Conservation (phyloP, 2,113 vertebrate species). For the Lophura nycthemera region DNA sequence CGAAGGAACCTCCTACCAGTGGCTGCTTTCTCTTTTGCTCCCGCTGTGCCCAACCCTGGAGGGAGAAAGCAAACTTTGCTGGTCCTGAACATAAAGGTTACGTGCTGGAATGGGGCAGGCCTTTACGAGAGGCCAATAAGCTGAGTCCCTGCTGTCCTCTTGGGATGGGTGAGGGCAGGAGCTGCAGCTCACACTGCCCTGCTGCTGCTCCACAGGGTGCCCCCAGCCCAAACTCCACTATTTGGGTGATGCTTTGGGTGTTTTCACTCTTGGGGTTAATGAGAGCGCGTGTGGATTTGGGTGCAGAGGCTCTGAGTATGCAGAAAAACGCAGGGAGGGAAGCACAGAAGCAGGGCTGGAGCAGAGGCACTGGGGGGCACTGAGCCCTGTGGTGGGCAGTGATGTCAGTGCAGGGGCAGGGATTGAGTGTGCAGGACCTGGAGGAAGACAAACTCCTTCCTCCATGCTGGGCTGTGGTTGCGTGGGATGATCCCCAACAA, state of each 20-base stretch:
- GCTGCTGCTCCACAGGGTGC: not conserved
- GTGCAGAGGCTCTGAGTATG: too few relatives aligned
- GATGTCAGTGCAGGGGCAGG: fast-evolving
- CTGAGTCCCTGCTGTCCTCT: conserved; percentile 15
- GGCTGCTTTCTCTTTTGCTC: conserved; percentile 23
- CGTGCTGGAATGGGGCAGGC: conserved; percentile 20
- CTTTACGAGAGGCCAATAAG: conserved; percentile 13
- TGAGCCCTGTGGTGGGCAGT: not conserved
- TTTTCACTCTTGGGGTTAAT: fast-evolving
- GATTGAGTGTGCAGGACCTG: fast-evolving
- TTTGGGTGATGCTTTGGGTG: fast-evolving
- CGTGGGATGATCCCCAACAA: fast-evolving
- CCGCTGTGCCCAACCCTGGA: conserved; percentile 62
- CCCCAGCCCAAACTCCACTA: fast-evolving
- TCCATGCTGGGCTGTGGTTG: fast-evolving
- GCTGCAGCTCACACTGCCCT: not conserved
- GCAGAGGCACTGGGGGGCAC: fast-evolving
- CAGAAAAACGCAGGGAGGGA: not conserved
- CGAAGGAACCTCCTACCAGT: conserved; percentile 46
- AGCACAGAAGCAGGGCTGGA: not conserved
- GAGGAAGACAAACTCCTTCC: not conserved
- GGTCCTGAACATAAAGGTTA: conserved; percentile 51
- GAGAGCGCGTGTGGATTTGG: fast-evolving
- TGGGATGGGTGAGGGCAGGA: not conserved
- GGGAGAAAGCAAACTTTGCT: conserved; percentile 67